Evolutionary conservation across 2,797 vertebrate species (phyloP), one percentile per base, ranked within the genome.

Genomic region (Tokudaia tokunoshimensis): DNA sequence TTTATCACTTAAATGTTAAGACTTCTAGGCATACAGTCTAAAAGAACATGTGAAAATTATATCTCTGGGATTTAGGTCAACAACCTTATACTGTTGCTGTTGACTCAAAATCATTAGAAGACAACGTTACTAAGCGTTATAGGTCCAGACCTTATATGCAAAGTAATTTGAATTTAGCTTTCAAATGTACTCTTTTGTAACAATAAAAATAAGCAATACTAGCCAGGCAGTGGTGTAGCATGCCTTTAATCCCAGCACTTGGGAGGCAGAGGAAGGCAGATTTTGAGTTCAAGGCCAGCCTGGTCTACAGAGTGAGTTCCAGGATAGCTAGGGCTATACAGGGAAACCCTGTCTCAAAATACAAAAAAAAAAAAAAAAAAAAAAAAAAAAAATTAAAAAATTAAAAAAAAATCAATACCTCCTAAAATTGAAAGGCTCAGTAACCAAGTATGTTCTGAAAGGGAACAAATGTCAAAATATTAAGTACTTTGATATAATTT

Each of bases 151-250:
- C 19, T 67, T 70, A 81, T 22, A 17, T 52, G 29, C 26, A 89
- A 96, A 81, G 11, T 50, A 70, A 85, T 75, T 92, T 55, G 17
- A 81, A 94, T 81, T 81, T 85, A 44, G 11, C 19, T 81, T 85
- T 92, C 50, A 76, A 78, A 85, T 89, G 3, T 67, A 15, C 12
- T 50, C 8, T 11, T 50, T 84, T 78, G 55, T 34, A 34, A 63
- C 22, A 63, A 85, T 87, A 72, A 86, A 65, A 91, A 52, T 80
- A 52, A 91, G 24, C 14, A 70, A 55, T 41, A 41, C 41, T 41
- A 41, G 41, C 41, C 41, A 41, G 41, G 41, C 41, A 41, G 41
- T 41, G 41, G 41, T 41, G 41, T 41, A 2, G 41, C 41, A 41
- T 41, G 41, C 41, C 41, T 41, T 41, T 41, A 41, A 41, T 41